Evolutionary conservation across 2,797 vertebrate species (phyloP).

Genomic region (Sebastes taczanowskii): DNA sequence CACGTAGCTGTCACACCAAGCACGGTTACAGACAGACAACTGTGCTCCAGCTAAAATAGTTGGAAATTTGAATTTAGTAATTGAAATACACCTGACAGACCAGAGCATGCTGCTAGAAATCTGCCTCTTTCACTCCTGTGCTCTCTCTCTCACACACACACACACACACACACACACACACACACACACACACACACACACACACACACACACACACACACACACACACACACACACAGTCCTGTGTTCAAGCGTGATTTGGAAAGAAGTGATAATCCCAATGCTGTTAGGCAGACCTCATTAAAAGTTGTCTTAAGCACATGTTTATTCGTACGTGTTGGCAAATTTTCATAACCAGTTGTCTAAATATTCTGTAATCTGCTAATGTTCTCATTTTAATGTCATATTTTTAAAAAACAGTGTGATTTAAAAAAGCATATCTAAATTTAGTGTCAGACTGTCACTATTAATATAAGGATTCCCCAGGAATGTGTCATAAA

Average conservation of each 20-base stretch:
- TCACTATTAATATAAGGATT: slow-evolving; percentile 7
- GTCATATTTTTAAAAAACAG: background rate
- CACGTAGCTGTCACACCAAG: background rate
- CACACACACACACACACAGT: background rate
- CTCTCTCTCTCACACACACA: no score
- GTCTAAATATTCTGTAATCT: background rate
- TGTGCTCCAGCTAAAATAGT: background rate
- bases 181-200: background rate
- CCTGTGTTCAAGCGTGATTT: background rate
- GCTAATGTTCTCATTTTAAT: background rate
- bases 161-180: background rate
- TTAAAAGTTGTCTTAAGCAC: slow-evolving; percentile 11
- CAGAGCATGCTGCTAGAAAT: background rate
- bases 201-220: background rate
- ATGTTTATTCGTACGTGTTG: slow-evolving; percentile 1
- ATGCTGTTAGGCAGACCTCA: slow-evolving; percentile 6
- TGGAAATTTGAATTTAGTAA: slow-evolving; percentile 6
- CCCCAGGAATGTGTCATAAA: slow-evolving; percentile 16
- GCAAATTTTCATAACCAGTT: slow-evolving; percentile 6
- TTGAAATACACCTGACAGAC: slow-evolving; percentile 12
- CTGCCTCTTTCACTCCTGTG: slow-evolving; percentile 1
- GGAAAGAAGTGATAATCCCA: background rate
- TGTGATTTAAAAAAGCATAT: background rate
- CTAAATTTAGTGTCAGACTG: slow-evolving; percentile 1
- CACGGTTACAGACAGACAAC: background rate